A percentile compares a stretch with the other conserved stretches of the same genome.
These are phyloP conservation scores for Argyrosomus japonicus DNA, from an alignment of 2,113 vertebrate genomes.

Conservation along the genomic window DNA sequence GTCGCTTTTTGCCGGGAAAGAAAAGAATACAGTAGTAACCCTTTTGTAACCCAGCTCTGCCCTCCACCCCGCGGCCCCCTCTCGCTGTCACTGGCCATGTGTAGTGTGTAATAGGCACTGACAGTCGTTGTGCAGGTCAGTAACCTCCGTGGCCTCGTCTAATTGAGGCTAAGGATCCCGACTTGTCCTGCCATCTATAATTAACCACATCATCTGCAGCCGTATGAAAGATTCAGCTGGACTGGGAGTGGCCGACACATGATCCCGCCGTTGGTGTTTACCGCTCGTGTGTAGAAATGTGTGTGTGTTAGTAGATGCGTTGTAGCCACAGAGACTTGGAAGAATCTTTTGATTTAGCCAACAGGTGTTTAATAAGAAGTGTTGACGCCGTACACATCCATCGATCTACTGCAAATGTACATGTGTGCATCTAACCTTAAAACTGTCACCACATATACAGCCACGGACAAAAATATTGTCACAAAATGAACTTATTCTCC, in stretches of 20 bases:
- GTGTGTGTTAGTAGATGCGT: conserved; percentile 37
- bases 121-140: conserved; percentile 81
- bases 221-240: conserved; percentile 84
- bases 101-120: conserved; percentile 83
- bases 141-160: conserved; percentile 78
- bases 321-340: conserved; percentile 4
- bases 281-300: conserved; percentile 57
- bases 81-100: conserved; percentile 77
- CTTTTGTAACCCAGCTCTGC: conserved; percentile 73
- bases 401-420: not conserved
- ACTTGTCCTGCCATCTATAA: conserved; percentile 85
- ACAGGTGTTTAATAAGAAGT: not conserved
- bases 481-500: too few relatives aligned
- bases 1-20: conserved; percentile 27
- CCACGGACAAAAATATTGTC: too few relatives aligned
- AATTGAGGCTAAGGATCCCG: conserved; percentile 84
- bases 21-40: conserved; percentile 66
- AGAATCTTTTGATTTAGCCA: conserved; percentile 40
- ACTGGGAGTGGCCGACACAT: conserved; percentile 77
- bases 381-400: not conserved
- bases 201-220: conserved; percentile 82
- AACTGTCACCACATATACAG: not conserved
- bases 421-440: not conserved
- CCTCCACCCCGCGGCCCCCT: conserved; percentile 70
- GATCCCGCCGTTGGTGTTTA: conserved; percentile 69